Percentiles rank a stretch among this genome's conserved stretches.
These are phyloP conservation scores for Pseudonaja textilis DNA, from an alignment of 2,113 vertebrate genomes.

Conservation along the genomic window DNA sequence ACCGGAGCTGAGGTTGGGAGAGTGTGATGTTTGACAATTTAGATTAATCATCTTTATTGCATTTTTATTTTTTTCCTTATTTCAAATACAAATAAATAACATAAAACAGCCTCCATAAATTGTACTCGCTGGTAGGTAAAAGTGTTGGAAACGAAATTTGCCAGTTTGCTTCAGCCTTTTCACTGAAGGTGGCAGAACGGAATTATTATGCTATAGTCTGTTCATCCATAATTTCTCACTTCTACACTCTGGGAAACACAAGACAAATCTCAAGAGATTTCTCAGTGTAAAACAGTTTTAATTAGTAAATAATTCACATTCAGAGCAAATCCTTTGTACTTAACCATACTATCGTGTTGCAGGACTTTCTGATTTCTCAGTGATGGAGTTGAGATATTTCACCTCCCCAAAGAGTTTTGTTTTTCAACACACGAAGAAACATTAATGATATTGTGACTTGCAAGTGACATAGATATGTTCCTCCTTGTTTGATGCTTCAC, in stretches of 20 bases:
- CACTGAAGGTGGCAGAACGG: slow-evolving; percentile 65
- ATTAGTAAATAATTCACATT: slow-evolving; percentile 72
- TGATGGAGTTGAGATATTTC: slow-evolving; percentile 38
- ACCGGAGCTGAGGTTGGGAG: not conserved
- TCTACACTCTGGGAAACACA: slow-evolving; percentile 67
- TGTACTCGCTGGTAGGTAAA: slow-evolving; percentile 56
- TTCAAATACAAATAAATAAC: slow-evolving; percentile 30
- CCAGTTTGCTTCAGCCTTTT: slow-evolving; percentile 65
- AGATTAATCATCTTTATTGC: slow-evolving; percentile 14
- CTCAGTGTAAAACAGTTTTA: slow-evolving; percentile 67
- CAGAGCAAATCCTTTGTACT: slow-evolving; percentile 58
- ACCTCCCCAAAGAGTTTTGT: not conserved
- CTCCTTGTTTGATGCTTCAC: not conserved
- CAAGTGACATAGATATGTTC: not conserved
- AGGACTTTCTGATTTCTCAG: slow-evolving; percentile 49
- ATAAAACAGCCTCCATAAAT: slow-evolving; percentile 20
- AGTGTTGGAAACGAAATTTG: slow-evolving; percentile 59
- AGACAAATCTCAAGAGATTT: slow-evolving; percentile 63
- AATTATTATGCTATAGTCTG: slow-evolving; percentile 64
- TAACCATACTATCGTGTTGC: slow-evolving; percentile 49
- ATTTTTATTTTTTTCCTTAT: not conserved
- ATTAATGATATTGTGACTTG: not conserved
- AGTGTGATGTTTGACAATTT: slow-evolving; percentile 4
- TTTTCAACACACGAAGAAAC: not conserved
- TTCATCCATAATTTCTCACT: slow-evolving; percentile 67